Evolutionary conservation across 2,888 invertebrate genomes (phyloP).

Genomic region (Spilosoma lubricipeda): DNA sequence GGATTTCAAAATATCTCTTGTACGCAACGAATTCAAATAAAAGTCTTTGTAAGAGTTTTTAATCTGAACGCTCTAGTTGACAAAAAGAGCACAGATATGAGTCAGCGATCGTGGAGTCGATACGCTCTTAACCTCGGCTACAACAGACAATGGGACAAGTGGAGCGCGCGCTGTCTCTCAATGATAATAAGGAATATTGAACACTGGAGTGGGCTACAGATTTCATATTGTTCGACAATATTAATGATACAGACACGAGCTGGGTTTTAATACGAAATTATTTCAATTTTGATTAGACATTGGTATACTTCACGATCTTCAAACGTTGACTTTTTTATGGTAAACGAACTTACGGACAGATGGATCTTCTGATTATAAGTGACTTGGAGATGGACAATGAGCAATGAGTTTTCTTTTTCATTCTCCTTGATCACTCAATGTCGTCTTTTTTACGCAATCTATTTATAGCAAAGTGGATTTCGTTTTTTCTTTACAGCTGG

Average conservation of each 20-base stretch:
- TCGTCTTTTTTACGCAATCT: no score
- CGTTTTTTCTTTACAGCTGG: no score
- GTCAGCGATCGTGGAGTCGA: not conserved
- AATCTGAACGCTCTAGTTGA: constrained; percentile 4
- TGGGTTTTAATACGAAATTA: not conserved
- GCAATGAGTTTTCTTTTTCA: no score
- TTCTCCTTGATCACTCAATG: no score
- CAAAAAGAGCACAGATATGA: not conserved
- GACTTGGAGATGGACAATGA: not conserved
- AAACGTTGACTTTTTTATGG: not conserved
- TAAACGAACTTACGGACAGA: not conserved
- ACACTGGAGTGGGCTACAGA: not conserved
- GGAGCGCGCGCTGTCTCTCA: constrained; percentile 2
- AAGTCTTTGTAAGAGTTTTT: not conserved
- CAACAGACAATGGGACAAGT: constrained; percentile 8
- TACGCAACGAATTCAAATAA: not conserved
- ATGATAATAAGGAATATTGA: constrained; percentile 9
- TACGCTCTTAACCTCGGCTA: constrained; percentile 1
- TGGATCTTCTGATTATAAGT: not conserved
- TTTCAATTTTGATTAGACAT: not conserved
- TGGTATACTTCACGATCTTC: not conserved
- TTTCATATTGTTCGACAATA: not conserved
- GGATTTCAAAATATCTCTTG: not conserved
- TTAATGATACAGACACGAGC: not conserved
- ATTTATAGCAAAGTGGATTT: no score